Conservation (phyloP, 2,797 vertebrate species). For the Sebastes itinus region DNA sequence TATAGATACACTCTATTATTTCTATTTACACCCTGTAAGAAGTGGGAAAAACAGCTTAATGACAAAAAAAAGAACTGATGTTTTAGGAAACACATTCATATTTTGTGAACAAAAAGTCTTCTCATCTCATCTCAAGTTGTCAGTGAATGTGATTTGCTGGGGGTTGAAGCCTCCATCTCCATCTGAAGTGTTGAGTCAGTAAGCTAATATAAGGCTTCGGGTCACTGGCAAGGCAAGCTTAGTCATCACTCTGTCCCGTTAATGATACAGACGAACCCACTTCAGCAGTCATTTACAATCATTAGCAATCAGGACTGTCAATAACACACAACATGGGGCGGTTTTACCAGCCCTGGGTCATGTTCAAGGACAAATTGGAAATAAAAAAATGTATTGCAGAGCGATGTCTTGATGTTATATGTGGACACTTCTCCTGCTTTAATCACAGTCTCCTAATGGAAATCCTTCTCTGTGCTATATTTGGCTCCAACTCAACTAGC, state of each 20-base stretch:
- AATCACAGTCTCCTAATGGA: slow-evolving; percentile 20
- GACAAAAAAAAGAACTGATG: slow-evolving; percentile 52
- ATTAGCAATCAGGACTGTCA: slow-evolving; percentile 38
- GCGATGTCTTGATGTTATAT: slow-evolving; percentile 22
- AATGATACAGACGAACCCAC: slow-evolving; percentile 81
- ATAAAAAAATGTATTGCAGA: slow-evolving; percentile 49
- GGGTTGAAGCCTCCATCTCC: slow-evolving; percentile 55
- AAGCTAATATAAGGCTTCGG: slow-evolving; percentile 75
- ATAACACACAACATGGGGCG: slow-evolving; percentile 22
- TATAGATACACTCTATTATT: slow-evolving; percentile 76
- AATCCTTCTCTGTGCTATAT: slow-evolving; percentile 46
- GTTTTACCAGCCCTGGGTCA: not conserved
- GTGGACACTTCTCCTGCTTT: slow-evolving; percentile 12
- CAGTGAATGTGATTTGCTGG: slow-evolving; percentile 35
- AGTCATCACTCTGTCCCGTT: slow-evolving; percentile 82
- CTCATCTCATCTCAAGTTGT: slow-evolving; percentile 29
- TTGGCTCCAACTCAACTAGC: slow-evolving; percentile 28
- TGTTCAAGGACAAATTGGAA: slow-evolving; percentile 34
- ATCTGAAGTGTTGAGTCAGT: slow-evolving; percentile 49
- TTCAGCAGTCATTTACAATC: slow-evolving; percentile 60
- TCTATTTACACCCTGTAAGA: slow-evolving; percentile 80
- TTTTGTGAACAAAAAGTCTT: slow-evolving; percentile 46
- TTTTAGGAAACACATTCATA: slow-evolving; percentile 71
- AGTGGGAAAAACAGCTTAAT: slow-evolving; percentile 59
- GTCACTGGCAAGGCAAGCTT: slow-evolving; percentile 72